phyloP scores from a whole-genome alignment of 2,888 invertebrate species.

The Timandra comae region DNA sequence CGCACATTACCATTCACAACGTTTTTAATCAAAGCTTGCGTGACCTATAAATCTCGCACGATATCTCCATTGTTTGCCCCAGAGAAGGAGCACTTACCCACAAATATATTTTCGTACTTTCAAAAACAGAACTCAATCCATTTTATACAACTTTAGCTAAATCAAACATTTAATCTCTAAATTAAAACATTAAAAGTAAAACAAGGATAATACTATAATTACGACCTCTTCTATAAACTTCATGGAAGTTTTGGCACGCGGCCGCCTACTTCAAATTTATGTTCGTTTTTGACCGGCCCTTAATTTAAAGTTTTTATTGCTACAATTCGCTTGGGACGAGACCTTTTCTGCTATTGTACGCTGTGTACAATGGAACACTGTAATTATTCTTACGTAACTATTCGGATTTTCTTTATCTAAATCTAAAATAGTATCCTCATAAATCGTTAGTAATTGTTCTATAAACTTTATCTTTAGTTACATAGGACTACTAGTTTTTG shows the following conservation, averaged over 20 bases:
- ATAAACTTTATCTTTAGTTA: too few species aligned
- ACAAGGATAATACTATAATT: not conserved
- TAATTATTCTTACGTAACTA: slow-evolving; percentile 30
- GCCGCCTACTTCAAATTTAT: slow-evolving; percentile 21
- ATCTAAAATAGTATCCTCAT: too few species aligned
- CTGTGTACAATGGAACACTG: slow-evolving; percentile 16
- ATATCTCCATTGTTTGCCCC: slow-evolving; percentile 44
- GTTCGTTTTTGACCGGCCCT: slow-evolving; percentile 28
- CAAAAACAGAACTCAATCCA: too few species aligned
- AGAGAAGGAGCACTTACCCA: slow-evolving; percentile 17
- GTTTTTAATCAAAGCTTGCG: slow-evolving; percentile 51
- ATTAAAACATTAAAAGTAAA: too few species aligned
- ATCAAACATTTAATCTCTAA: too few species aligned
- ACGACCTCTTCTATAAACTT: slow-evolving; percentile 7
- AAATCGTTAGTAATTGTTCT: too few species aligned
- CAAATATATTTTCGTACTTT: not conserved
- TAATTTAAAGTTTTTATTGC: slow-evolving; percentile 41
- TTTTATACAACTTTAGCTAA: too few species aligned
- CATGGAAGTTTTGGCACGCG: slow-evolving; percentile 8
- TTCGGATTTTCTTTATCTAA: slow-evolving; percentile 4
- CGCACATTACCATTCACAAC: slow-evolving; percentile 33
- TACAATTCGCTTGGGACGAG: slow-evolving; percentile 31
- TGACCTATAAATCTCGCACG: slow-evolving; percentile 49
- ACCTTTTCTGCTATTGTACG: slow-evolving; percentile 27
- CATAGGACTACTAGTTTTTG: too few species aligned